Conservation (phyloP, 2,113 vertebrate genomes). For the Tonatia bakeri region DNA sequence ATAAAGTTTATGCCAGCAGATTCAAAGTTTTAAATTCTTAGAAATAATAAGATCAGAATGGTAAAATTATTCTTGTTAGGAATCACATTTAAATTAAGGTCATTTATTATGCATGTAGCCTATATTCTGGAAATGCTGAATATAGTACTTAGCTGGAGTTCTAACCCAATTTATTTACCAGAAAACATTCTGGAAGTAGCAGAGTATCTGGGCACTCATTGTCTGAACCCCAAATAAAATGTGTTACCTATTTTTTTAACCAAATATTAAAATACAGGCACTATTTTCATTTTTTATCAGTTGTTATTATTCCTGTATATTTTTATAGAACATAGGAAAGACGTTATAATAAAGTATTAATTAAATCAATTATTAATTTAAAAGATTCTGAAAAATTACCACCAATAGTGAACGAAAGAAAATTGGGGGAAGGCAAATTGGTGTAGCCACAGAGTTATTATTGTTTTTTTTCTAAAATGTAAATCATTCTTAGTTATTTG, state of each 20-base stretch:
- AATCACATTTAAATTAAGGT: constrained; percentile 66
- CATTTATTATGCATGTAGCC: constrained; percentile 48
- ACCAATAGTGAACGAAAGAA: not conserved
- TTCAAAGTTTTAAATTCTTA: constrained; percentile 34
- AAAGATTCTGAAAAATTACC: constrained; percentile 3
- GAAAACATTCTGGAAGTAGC: constrained; percentile 25
- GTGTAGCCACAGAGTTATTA: not conserved
- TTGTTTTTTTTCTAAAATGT: not conserved
- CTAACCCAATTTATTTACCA: constrained; percentile 46
- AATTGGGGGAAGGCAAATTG: not conserved
- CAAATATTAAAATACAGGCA: not conserved
- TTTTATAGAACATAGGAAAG: not conserved
- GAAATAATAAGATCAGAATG: constrained; percentile 36
- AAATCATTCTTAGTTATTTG: not conserved
- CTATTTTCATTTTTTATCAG: not conserved
- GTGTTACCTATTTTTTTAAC: not conserved
- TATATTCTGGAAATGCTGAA: not conserved
- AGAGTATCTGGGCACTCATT: constrained; percentile 14
- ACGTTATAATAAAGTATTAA: not conserved
- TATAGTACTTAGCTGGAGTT: constrained; percentile 49
- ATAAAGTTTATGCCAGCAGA: constrained; percentile 3
- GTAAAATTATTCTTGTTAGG: constrained; percentile 42
- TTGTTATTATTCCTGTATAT: not conserved
- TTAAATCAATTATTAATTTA: constrained; percentile 44
- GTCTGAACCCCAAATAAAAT: constrained; percentile 46